Evolutionary conservation across 2,797 vertebrate species (phyloP).

Genomic region (Periparus ater): DNA sequence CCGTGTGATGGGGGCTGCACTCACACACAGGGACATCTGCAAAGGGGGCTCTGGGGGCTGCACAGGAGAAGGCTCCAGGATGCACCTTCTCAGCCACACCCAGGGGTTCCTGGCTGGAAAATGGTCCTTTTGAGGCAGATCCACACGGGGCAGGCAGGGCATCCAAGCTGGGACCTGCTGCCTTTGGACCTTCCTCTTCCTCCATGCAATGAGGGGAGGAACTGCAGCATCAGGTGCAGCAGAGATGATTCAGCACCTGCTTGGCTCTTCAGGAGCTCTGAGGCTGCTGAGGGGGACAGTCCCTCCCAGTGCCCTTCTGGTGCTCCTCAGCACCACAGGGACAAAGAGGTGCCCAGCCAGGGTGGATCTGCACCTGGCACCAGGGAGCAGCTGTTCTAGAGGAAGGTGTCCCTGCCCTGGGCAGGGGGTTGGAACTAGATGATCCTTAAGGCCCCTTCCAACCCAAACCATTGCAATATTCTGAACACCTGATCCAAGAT

Average conservation of each 20-base stretch:
- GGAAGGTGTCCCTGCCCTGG: background rate
- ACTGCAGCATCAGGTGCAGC: accelerated
- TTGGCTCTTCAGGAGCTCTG: background rate
- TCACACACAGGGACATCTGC: background rate
- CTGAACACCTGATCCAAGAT: background rate
- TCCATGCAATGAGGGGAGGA: accelerated
- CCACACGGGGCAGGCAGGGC: background rate
- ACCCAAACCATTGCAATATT: background rate
- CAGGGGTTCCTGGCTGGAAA: accelerated
- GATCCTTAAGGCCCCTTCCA: background rate
- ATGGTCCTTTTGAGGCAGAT: background rate
- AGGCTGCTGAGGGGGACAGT: background rate
- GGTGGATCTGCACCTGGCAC: background rate
- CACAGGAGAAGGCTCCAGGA: background rate
- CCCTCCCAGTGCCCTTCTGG: background rate
- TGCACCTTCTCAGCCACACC: accelerated
- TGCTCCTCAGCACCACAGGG: background rate
- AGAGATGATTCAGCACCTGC: background rate
- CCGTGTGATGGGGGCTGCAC: background rate
- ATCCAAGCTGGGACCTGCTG: background rate
- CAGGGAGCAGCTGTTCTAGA: background rate
- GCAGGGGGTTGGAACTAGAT: background rate
- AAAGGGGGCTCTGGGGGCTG: background rate
- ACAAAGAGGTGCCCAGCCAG: background rate
- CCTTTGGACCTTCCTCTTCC: background rate